Percentiles rank a stretch among this genome's conserved stretches.
phyloP scores from a whole-genome alignment of 2,113 vertebrate genomes.

The Scytalopus superciliaris region DNA sequence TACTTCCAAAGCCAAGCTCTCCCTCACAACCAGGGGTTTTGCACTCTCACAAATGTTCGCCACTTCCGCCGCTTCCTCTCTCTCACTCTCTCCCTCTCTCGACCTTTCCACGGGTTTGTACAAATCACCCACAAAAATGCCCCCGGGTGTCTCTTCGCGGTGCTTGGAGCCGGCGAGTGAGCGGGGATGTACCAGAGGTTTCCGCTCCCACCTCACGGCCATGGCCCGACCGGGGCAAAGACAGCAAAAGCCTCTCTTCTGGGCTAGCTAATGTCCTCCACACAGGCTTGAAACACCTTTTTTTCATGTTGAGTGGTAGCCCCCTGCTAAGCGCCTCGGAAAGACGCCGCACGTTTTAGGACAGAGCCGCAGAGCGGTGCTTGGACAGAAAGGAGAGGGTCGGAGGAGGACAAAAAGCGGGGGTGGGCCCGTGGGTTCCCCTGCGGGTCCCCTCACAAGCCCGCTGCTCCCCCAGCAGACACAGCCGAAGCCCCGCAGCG shows the following conservation, averaged over 20 bases:
- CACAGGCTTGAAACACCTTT: not conserved
- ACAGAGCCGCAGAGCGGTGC: not conserved
- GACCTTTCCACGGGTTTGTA: not conserved
- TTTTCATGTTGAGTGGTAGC: not conserved
- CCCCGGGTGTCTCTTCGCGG: not conserved
- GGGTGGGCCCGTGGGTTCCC: not conserved
- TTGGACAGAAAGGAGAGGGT: not conserved
- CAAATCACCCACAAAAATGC: not conserved
- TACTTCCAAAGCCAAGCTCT: constrained; percentile 37
- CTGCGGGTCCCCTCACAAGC: not conserved
- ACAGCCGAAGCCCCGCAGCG: not conserved
- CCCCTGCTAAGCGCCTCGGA: not conserved
- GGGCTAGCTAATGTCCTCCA: not conserved
- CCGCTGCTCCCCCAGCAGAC: not conserved
- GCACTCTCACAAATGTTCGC: not conserved
- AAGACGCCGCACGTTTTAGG: not conserved
- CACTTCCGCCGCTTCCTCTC: not conserved
- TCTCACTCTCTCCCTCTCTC: not conserved
- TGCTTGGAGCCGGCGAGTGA: not conserved
- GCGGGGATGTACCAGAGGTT: not conserved
- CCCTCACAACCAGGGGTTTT: not conserved
- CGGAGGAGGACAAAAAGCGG: not conserved
- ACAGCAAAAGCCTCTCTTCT: not conserved
- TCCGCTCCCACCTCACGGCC: not conserved
- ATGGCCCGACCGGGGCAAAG: no score